These are phyloP conservation scores for Sardinella longiceps DNA, from an alignment of 2,797 vertebrate genomes.

Conservation along the genomic window DNA sequence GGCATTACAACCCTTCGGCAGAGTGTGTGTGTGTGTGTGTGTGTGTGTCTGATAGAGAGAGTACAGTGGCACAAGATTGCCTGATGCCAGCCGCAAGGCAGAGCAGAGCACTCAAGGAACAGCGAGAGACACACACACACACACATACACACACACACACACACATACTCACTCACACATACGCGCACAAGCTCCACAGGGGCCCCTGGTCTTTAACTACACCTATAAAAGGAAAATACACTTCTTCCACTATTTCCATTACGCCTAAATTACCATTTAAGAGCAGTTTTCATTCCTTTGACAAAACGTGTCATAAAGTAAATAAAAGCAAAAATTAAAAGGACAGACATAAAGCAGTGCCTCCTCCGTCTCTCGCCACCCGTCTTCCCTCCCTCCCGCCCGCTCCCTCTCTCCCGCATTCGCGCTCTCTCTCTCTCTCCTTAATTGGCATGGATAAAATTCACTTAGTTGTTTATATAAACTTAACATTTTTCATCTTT, in stretches of 20 bases:
- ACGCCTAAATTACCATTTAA: slow-evolving; percentile 64
- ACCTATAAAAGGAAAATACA: slow-evolving; percentile 60
- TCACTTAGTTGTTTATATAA: slow-evolving; percentile 95
- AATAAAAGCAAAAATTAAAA: slow-evolving; percentile 73
- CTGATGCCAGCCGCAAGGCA: slow-evolving; percentile 5
- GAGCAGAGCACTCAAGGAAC: not conserved
- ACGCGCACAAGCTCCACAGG: not conserved
- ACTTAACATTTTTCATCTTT: slow-evolving; percentile 97
- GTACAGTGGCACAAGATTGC: not conserved
- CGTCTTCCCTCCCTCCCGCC: slow-evolving; percentile 84
- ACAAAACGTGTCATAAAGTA: slow-evolving; percentile 73
- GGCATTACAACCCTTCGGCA: not conserved
- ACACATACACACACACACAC: not conserved
- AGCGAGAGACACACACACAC: not conserved
- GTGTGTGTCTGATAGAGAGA: too few relatives aligned
- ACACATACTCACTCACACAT: too few relatives aligned
- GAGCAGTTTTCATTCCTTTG: slow-evolving; percentile 62
- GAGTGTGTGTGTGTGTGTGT: not conserved
- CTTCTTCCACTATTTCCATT: slow-evolving; percentile 63
- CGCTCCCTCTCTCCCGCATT: slow-evolving; percentile 55
- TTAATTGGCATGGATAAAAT: slow-evolving; percentile 98
- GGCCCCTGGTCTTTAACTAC: slow-evolving; percentile 45
- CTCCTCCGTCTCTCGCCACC: slow-evolving; percentile 52
- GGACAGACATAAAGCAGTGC: slow-evolving; percentile 62
- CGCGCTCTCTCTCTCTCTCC: slow-evolving; percentile 82